Conservation (phyloP, 2,113 vertebrate species). For the Puma concolor region DNA sequence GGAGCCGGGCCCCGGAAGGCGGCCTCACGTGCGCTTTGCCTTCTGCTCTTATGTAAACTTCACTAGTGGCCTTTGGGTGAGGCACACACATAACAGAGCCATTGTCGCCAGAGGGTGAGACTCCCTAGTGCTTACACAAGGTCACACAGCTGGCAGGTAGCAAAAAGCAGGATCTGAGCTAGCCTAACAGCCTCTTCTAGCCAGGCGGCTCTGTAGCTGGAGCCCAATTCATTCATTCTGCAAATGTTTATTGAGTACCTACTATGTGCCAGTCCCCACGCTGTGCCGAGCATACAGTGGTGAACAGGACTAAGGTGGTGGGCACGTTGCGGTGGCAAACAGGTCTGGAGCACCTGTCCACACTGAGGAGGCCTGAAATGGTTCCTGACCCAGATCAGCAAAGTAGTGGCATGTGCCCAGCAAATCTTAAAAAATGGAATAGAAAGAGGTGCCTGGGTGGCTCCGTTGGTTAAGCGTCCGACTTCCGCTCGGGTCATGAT, state of each 20-base stretch:
- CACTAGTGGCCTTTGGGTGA: background rate
- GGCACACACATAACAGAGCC: background rate
- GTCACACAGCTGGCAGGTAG: background rate
- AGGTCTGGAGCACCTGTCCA: background rate
- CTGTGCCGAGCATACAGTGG: background rate
- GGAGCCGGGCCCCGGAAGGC: background rate
- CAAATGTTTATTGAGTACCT: background rate
- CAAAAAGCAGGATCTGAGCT: background rate
- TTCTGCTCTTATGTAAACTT: background rate
- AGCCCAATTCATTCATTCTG: background rate
- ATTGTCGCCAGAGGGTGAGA: background rate
- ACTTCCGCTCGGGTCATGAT: too few relatives aligned
- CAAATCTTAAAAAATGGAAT: background rate
- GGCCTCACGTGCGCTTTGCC: background rate
- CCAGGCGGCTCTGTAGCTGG: background rate
- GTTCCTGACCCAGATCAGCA: background rate
- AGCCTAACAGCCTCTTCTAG: background rate
- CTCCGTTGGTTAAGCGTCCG: too few relatives aligned
- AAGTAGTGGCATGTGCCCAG: background rate
- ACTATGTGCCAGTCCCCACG: background rate
- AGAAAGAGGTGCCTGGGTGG: background rate
- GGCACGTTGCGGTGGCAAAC: fast-evolving
- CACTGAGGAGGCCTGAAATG: background rate
- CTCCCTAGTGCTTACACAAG: background rate
- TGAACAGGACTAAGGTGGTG: background rate